A percentile compares a stretch with the other conserved stretches of the same genome.
Conservation (phyloP, 2,888 invertebrate species). For the Colostygia pectinataria region DNA sequence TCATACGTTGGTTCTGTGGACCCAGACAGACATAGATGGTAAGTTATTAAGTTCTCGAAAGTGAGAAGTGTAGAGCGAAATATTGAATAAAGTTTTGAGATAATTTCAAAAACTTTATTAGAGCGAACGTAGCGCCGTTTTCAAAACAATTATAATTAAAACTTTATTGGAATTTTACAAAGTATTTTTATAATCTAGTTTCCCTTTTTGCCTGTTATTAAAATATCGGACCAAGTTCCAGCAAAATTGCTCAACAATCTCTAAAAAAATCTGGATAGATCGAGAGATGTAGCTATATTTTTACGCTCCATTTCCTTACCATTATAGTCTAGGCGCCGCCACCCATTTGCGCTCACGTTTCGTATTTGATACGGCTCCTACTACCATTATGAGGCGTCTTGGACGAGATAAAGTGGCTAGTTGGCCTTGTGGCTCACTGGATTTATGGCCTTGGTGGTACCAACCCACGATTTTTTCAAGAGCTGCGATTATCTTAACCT, state of each 20-base stretch:
- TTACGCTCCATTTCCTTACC: conserved; percentile 25
- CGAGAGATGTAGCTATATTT: conserved; percentile 28
- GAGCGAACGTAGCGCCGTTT: no score
- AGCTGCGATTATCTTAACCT: conserved; percentile 21
- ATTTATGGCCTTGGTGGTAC: conserved; percentile 28
- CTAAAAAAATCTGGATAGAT: conserved; percentile 1
- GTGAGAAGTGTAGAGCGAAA: no score
- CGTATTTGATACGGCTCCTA: conserved; percentile 38
- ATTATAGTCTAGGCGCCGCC: conserved; percentile 10
- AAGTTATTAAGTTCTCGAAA: no score
- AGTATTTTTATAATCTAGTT: no score
- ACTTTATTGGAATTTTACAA: no score
- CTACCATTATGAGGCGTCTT: conserved; percentile 39
- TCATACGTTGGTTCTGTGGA: no score
- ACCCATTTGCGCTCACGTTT: conserved; percentile 28
- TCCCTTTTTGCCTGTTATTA: no score
- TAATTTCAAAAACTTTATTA: no score
- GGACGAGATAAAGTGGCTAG: conserved; percentile 42
- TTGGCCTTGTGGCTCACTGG: conserved; percentile 31
- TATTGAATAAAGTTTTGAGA: no score
- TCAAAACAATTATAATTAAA: no score
- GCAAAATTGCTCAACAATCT: neutral
- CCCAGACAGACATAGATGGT: no score
- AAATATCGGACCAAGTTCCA: neutral
- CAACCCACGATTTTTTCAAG: conserved; percentile 24